Base-by-base conservation (phyloP, 2,113 vertebrate genomes). In the Girardinichthys multiradiatus region DNA sequence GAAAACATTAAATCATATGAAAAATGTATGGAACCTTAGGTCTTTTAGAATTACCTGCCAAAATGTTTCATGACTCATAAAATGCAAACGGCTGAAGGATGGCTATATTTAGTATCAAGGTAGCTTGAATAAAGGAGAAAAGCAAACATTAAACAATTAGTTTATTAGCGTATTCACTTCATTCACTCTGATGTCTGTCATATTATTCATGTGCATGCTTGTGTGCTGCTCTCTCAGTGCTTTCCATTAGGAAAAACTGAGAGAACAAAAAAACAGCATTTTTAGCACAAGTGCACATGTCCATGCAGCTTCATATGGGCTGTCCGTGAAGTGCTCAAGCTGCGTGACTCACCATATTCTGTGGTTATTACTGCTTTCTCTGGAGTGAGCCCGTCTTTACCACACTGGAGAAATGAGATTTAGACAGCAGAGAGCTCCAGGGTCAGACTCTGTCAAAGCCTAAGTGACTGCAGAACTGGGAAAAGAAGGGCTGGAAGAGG, bases 21-120 rank as follows among this genome's bases (percentile, higher is more conserved):
- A 91, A 92, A 92, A 92, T 90, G 86, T 86, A 88, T 85, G 71
- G 86, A n/a, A 90, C 89, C 86, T 76, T 68, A 81, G 90, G 87
- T 89, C 84, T 86, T 72, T 83, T 84, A 84, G 89, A 93, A 94
- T 92, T 91, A 93, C 90, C 92, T 93, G 93, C 86, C 92, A 92
- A 75, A 90, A 88, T 91, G 88, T 89, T 92, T 90, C 92, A 92
- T 92, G 91, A 88, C 86, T 85, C 80, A 81, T 92, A 90, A 92
- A 92, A 89, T 89, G 80, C 82, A 87, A 86, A 86, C 87, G 79
- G 90, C 88, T 91, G 74, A 90, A 76, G 90, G 87, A 77, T 28
- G 70, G 83, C 67, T 80, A 75, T 70, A 84, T 82, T 67, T 70
- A 68, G 17, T 24, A 62, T 29, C 0, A 24, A 35, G 65, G 71